These are phyloP conservation scores for Mirza zaza DNA, from an alignment of 2,113 vertebrate species.

Conservation along the genomic window DNA sequence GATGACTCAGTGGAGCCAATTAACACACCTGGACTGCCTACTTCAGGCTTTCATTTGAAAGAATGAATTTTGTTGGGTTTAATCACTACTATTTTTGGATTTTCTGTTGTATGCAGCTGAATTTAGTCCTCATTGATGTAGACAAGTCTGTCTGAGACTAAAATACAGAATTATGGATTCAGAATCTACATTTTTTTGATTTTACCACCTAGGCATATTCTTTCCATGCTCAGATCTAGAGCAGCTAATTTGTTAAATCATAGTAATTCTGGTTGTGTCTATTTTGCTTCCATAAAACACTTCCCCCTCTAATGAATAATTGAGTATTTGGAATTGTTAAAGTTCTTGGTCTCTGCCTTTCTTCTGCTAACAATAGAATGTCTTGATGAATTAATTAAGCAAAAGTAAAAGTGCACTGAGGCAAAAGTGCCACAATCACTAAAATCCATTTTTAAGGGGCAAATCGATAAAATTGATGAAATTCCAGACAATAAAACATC, in stretches of 20 bases:
- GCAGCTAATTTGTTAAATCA: neutral
- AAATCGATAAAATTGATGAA: constrained; percentile 47
- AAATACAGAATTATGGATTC: neutral
- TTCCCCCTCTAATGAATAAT: neutral
- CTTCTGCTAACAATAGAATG: constrained; percentile 68
- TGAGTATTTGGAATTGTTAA: constrained; percentile 6
- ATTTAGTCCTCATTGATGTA: constrained; percentile 37
- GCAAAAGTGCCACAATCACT: neutral
- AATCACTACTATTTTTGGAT: neutral
- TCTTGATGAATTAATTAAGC: constrained; percentile 57
- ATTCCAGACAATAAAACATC: constrained; percentile 44
- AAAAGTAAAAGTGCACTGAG: constrained; percentile 52
- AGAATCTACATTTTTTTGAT: neutral
- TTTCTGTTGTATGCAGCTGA: neutral
- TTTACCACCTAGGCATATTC: neutral
- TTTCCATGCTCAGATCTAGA: neutral
- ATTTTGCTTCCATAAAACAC: constrained; percentile 43
- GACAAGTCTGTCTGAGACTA: neutral
- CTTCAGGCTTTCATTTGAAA: neutral
- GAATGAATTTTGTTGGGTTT: neutral
- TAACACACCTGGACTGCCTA: neutral
- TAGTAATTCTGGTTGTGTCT: neutral
- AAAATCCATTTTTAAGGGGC: constrained; percentile 31
- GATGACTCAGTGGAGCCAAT: neutral
- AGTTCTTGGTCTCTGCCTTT: constrained; percentile 43